A percentile compares a stretch with the other conserved stretches of the same genome.
phyloP scores from a whole-genome alignment of 2,113 vertebrate genomes.

The Perognathus longimembris region DNA sequence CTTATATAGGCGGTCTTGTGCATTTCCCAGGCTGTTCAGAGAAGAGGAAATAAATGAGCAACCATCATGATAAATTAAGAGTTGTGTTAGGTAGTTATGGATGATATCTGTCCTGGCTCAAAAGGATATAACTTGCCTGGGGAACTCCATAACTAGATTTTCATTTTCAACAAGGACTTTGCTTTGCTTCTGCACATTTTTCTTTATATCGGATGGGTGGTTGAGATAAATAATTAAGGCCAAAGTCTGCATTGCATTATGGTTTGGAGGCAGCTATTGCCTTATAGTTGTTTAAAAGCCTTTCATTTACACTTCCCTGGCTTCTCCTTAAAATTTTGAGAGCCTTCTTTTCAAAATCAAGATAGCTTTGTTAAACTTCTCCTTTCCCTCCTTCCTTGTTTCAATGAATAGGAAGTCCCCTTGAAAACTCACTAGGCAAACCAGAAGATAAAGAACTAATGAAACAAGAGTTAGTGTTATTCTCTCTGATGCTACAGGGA shows the following conservation, averaged over 20 bases:
- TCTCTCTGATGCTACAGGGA: not conserved
- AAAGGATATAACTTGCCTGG: not conserved
- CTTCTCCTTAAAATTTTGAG: not conserved
- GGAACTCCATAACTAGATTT: not conserved
- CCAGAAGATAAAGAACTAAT: not conserved
- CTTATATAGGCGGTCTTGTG: not conserved
- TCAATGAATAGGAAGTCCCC: not conserved
- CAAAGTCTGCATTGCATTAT: rapidly evolving
- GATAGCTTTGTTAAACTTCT: not conserved
- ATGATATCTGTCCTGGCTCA: too few relatives aligned
- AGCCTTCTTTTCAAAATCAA: not conserved
- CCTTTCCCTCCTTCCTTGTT: not conserved
- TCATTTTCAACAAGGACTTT: not conserved
- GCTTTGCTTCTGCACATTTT: not conserved
- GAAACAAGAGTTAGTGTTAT: not conserved
- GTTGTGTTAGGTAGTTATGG: not conserved
- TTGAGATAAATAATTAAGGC: not conserved
- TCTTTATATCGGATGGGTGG: not conserved
- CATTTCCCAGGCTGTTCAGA: not conserved
- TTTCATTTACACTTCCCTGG: not conserved
- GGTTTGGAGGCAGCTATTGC: too few relatives aligned
- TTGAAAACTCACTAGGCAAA: not conserved
- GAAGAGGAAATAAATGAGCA: not conserved
- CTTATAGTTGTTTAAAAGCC: not conserved
- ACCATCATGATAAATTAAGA: too few relatives aligned